Base-by-base conservation (phyloP, 2,888 invertebrate species). In the Dolichopus griseipennis region DNA sequence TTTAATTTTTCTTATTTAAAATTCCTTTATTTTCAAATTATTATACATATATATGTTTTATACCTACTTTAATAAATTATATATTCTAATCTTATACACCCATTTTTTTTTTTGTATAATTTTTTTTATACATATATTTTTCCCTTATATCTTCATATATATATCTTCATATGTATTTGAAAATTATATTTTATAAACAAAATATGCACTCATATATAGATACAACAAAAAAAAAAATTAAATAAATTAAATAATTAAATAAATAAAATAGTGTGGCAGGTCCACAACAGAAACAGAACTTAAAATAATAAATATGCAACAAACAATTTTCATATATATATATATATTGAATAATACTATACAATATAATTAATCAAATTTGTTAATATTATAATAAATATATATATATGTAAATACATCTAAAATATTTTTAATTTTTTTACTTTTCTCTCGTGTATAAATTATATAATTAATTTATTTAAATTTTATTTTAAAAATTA, bases 401-500 rank as follows among this genome's bases (percentile, higher is more conserved):
- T 6, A 18, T 63, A 27, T 63, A 3, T 62, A 7, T 61, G 9
- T 27, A 63, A 3, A 63, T 63, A 63, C 15, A 22, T 21, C n/a
- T n/a, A n/a, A n/a, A n/a, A n/a, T 22, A 62, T 22, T 62, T 62
- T 27, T n/a, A n/a, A n/a, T n/a, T n/a, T n/a, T n/a, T n/a, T n/a
- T n/a, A 71, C 72, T 75, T 75, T 72, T 71, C 74, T 71, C n/a
- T n/a, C n/a, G n/a, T n/a, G n/a, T n/a, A n/a, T n/a, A n/a, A n/a
- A n/a, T n/a, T n/a, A n/a, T n/a, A n/a, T n/a, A n/a, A n/a, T n/a
- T n/a, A n/a, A 71, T 74, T 75, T 75, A 73, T 73, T 75, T 75
- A 75, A 74, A 72, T 72, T 73, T 73, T 72, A 73, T 71, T 75
- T 74, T 73, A 73, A 22, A 12, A 33, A 10, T 43, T 6, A 43